These are phyloP conservation scores for Pelobates cultripes DNA, from an alignment of 2,797 vertebrate genomes.

Conservation along the genomic window DNA sequence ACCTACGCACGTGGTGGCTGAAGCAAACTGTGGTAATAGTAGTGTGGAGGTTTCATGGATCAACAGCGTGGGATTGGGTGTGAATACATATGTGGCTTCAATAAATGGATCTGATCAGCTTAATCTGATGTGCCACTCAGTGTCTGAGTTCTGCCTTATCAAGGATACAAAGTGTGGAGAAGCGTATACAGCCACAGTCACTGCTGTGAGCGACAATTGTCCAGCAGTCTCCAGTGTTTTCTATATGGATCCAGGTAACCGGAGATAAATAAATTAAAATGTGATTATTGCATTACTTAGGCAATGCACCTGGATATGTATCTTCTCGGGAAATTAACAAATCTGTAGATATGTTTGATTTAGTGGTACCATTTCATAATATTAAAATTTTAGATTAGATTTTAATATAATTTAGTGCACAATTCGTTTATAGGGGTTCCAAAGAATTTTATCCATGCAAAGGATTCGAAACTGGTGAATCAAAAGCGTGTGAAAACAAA, in stretches of 20 bases:
- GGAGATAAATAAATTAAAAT: neutral
- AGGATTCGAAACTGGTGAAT: no score
- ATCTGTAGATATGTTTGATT: no score
- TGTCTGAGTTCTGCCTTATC: constrained; percentile 55
- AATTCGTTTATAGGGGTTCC: no score
- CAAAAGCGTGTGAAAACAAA: no score
- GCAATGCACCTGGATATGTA: neutral
- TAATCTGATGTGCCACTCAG: constrained; percentile 60
- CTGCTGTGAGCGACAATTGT: constrained; percentile 67
- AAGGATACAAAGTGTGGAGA: constrained; percentile 66
- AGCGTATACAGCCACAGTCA: constrained; percentile 66
- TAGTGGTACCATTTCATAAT: no score
- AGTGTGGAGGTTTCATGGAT: constrained; percentile 67
- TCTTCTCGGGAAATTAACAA: no score
- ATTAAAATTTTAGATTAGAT: no score
- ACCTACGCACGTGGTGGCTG: constrained; percentile 62
- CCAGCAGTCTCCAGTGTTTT: constrained; percentile 58
- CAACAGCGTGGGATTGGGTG: constrained; percentile 27
- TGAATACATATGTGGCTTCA: constrained; percentile 61
- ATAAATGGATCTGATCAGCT: constrained; percentile 52
- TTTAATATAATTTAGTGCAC: no score
- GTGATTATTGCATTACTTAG: neutral
- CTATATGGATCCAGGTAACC: constrained; percentile 30
- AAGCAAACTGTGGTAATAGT: constrained; percentile 66
- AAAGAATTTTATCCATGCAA: no score